Evolutionary conservation across 2,797 vertebrate species (phyloP).

Genomic region (Sebastes itinus): DNA sequence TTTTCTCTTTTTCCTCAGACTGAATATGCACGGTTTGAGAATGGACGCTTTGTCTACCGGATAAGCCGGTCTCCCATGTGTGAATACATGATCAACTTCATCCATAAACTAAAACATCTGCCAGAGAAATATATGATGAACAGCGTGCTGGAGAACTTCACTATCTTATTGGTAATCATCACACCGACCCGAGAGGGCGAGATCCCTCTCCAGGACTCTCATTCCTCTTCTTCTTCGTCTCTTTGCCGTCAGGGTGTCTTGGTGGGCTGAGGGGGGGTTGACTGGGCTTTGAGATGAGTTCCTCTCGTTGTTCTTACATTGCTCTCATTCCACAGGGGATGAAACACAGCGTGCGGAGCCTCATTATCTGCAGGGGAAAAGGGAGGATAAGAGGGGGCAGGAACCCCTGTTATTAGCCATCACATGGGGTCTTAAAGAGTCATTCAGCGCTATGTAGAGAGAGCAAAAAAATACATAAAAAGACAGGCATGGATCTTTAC

Average conservation of each 20-base stretch:
- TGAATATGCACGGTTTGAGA: conserved; percentile 98
- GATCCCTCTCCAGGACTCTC: conserved; percentile 26
- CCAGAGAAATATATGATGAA: conserved; percentile 99
- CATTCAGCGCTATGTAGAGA: conserved; percentile 42
- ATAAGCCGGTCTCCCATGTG: conserved; percentile 99
- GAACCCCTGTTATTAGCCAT: conserved; percentile 64
- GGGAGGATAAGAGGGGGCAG: conserved; percentile 54
- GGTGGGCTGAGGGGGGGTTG: conserved; percentile 15
- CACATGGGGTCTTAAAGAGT: conserved; percentile 65
- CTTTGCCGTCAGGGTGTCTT: conserved; percentile 42
- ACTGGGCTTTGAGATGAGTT: conserved; percentile 45
- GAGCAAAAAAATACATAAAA: conserved; percentile 26
- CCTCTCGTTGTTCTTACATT: conserved; percentile 63
- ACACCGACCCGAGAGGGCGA: conserved; percentile 37
- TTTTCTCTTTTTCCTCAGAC: conserved; percentile 79
- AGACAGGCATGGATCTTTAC: background rate
- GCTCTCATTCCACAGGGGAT: conserved; percentile 77
- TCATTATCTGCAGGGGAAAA: conserved; percentile 73
- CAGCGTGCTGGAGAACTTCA: conserved; percentile 99
- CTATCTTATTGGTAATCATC: conserved; percentile 94
- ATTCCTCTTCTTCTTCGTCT: conserved; percentile 27
- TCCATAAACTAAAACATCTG: conserved; percentile 99
- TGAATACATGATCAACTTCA: conserved; percentile 99
- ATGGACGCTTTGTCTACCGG: conserved; percentile 96
- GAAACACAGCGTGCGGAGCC: conserved; percentile 68